A percentile compares a stretch with the other conserved stretches of the same genome.
Evolutionary conservation across 1,140 invertebrate genomes (phyloP).

Genomic region (Drosophila auraria): DNA sequence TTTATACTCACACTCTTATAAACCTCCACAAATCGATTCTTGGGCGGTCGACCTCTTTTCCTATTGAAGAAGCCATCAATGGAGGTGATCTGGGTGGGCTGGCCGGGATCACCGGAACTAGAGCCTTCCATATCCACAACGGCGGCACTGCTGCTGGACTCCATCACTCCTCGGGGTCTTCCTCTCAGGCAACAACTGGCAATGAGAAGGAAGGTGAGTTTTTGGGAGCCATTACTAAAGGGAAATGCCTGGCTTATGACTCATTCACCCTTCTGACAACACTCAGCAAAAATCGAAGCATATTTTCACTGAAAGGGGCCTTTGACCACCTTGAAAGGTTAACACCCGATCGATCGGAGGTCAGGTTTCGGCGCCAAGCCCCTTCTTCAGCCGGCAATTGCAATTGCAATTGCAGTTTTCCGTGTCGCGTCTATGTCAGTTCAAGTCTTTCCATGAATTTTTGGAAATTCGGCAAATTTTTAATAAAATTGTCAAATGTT

Average conservation of each 20-base stretch:
- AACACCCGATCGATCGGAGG: constrained; percentile 46
- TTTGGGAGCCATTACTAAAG: background rate
- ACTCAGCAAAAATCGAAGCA: constrained; percentile 45
- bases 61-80: constrained; percentile 89
- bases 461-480: background rate
- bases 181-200: constrained; percentile 10
- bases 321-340: constrained; percentile 59
- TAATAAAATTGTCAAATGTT: background rate
- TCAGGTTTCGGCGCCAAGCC: constrained; percentile 60
- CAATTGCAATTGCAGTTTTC: constrained; percentile 1
- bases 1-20: constrained; percentile 90
- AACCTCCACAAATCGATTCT: constrained; percentile 96
- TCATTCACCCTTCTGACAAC: constrained; percentile 22
- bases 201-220: constrained; percentile 4
- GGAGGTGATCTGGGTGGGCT: constrained; percentile 77
- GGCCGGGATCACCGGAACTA: constrained; percentile 4
- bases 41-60: constrained; percentile 95
- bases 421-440: background rate
- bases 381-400: constrained; percentile 5
- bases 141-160: constrained; percentile 31
- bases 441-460: constrained; percentile 9
- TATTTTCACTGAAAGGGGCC: constrained; percentile 31
- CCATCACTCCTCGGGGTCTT: constrained; percentile 32
- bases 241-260: constrained; percentile 36
- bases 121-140: constrained; percentile 26